Conservation (phyloP, 35 echinoderm and acorn worm species). For the Acanthaster planci region DNA sequence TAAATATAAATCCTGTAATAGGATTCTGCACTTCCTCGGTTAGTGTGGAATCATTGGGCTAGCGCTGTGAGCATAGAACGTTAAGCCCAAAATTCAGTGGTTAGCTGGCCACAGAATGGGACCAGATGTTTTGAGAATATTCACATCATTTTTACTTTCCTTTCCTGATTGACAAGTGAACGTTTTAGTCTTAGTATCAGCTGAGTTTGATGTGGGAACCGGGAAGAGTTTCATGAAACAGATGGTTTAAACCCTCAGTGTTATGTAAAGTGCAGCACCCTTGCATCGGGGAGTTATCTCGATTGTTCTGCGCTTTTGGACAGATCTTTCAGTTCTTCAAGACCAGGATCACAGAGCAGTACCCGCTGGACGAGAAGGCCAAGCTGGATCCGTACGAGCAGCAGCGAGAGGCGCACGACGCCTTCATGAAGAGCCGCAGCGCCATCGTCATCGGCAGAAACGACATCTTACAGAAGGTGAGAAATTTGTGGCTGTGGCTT, state of each 20-base stretch:
- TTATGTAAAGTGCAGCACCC: neutral
- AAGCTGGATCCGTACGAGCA: constrained; percentile 85
- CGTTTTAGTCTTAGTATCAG: neutral
- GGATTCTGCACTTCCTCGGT: no score
- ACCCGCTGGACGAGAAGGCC: constrained; percentile 63
- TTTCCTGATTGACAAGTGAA: no score
- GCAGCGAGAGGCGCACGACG: constrained; percentile 81
- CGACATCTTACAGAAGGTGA: constrained; percentile 87
- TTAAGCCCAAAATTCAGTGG: no score
- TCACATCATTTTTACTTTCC: no score
- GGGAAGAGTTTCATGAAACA: no score
- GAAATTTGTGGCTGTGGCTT: no score
- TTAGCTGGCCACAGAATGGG: no score
- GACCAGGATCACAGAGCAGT: constrained; percentile 80
- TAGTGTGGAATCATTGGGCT: no score
- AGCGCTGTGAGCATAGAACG: no score
- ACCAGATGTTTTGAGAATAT: no score
- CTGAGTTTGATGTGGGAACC: neutral
- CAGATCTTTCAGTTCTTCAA: constrained; percentile 83
- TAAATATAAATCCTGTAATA: no score
- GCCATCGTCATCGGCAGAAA: constrained; percentile 74
- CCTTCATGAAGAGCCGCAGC: constrained; percentile 92
- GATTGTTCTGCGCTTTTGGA: neutral
- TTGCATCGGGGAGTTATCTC: neutral
- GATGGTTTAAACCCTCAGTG: no score